Percentiles rank a stretch among this genome's conserved stretches.
These are phyloP conservation scores for Hermetia illucens DNA, from an alignment of 1,140 invertebrate genomes.

Conservation along the genomic window DNA sequence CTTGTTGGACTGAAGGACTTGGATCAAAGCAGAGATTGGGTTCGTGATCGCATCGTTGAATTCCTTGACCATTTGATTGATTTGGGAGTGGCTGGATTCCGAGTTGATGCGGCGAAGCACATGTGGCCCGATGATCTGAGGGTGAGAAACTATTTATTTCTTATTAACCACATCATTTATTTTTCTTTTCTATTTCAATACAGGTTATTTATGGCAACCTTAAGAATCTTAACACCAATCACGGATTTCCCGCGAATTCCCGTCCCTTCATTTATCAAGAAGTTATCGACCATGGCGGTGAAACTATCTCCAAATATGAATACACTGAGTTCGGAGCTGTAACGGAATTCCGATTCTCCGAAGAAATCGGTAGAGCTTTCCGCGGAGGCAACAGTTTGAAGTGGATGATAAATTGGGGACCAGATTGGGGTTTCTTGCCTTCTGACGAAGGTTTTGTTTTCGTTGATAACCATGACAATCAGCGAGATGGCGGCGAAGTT, in stretches of 20 bases:
- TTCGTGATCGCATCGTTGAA: constrained; percentile 47
- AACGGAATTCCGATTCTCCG: constrained; percentile 59
- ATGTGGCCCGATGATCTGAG: constrained; percentile 55
- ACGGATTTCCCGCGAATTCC: constrained; percentile 41
- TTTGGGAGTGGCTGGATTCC: constrained; percentile 63
- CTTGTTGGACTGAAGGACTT: constrained; percentile 56
- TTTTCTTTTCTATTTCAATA: not conserved
- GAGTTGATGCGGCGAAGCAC: constrained; percentile 59
- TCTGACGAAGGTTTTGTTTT: constrained; percentile 35
- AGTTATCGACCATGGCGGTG: constrained; percentile 57
- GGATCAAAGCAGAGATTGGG: constrained; percentile 43
- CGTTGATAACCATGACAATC: constrained; percentile 56
- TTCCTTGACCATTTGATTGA: constrained; percentile 53
- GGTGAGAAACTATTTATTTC: not conserved
- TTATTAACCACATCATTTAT: no score
- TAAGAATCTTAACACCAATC: constrained; percentile 41
- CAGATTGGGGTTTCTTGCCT: constrained; percentile 34
- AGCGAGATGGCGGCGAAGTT: constrained; percentile 35
- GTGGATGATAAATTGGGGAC: constrained; percentile 39
- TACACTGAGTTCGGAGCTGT: constrained; percentile 51
- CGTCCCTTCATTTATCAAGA: constrained; percentile 66
- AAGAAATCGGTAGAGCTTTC: constrained; percentile 42
- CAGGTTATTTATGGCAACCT: constrained; percentile 26
- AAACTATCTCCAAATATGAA: constrained; percentile 33
- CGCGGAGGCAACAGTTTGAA: constrained; percentile 36